Base-by-base conservation (phyloP, 2,888 invertebrate species). In the Meiosimyza decipiens region DNA sequence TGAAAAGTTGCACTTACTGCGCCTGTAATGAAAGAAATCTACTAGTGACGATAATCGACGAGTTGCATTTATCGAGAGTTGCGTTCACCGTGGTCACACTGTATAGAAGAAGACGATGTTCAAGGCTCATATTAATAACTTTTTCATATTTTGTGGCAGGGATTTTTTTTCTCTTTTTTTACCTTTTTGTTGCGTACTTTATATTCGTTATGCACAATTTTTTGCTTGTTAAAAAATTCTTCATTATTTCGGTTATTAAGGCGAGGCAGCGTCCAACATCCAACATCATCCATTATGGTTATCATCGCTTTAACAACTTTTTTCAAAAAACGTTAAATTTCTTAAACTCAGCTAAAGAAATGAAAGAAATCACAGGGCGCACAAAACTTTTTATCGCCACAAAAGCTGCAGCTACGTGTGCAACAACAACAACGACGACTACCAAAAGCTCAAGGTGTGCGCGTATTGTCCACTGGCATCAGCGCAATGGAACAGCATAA, bases 261-360 rank as follows among this genome's bases (percentile, higher is more conserved):
- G 52, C 49, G 70, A 33, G 57, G 60, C 71, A 66, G 77, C 47
- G 3, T 11, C 22, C 6, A 63, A 11, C 16, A 40, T 16, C 33
- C 40, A 54, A 11, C 60, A 69, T 64, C 62, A 79, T 79, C 79
- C 82, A 82, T 84, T 84, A 83, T 84, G 81, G 83, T 82, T 83
- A 84, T 84, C 84, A 84, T 82, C 83, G 79, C 77, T 84, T 84
- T 83, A 84, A 83, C 80, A 84, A 84, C 80, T 84, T 84, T 84
- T 83, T 79, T 62, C 28, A 67, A 72, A 71, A 70, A 74, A 71
- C 74, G 73, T 73, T 73, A 71, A 74, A 74, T 74, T 74, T 73
- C 68, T 71, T 81, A 79, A 79, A 75, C 73, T 62, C 52, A 77
- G 73, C n/a, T 22, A 40, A 51, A 40, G 28, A 69, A 60, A 59